These are phyloP conservation scores for Dasypogon diadema DNA, from an alignment of 2,888 invertebrate genomes.

Conservation along the genomic window DNA sequence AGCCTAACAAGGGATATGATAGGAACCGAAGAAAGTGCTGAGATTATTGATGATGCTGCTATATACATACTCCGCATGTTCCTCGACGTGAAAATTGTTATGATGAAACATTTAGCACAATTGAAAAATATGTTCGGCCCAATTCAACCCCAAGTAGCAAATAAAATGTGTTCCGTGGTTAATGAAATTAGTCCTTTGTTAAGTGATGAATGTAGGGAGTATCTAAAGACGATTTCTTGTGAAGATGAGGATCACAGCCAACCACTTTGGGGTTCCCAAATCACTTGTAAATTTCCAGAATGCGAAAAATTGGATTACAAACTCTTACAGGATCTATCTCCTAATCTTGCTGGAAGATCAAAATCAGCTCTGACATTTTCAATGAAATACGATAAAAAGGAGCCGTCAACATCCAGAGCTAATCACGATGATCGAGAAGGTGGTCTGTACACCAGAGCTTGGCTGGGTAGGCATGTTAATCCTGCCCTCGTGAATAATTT, in stretches of 20 bases:
- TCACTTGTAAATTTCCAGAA: constrained; percentile 51
- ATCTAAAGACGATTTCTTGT: constrained; percentile 66
- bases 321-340: constrained; percentile 54
- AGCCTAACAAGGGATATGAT: constrained; percentile 68
- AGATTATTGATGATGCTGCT: constrained; percentile 75
- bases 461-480: constrained; percentile 72
- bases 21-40: constrained; percentile 71
- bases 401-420: constrained; percentile 16
- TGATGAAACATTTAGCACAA: constrained; percentile 72
- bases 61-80: constrained; percentile 74
- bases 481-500: constrained; percentile 74
- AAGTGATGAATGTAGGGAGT: constrained; percentile 70
- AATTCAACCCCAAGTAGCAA: constrained; percentile 70
- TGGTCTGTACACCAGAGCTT: constrained; percentile 66
- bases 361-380: constrained; percentile 61
- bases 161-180: constrained; percentile 74
- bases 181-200: constrained; percentile 69
- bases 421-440: neutral
- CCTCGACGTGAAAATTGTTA: constrained; percentile 72
- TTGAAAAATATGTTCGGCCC: constrained; percentile 74
- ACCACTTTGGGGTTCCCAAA: constrained; percentile 55
- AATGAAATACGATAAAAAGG: constrained; percentile 60
- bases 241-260: neutral
- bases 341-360: constrained; percentile 57
- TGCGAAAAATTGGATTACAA: neutral